A percentile compares a stretch with the other conserved stretches of the same genome.
Conservation (phyloP, 2,113 vertebrate genomes). For the Aptenodytes forsteri region DNA sequence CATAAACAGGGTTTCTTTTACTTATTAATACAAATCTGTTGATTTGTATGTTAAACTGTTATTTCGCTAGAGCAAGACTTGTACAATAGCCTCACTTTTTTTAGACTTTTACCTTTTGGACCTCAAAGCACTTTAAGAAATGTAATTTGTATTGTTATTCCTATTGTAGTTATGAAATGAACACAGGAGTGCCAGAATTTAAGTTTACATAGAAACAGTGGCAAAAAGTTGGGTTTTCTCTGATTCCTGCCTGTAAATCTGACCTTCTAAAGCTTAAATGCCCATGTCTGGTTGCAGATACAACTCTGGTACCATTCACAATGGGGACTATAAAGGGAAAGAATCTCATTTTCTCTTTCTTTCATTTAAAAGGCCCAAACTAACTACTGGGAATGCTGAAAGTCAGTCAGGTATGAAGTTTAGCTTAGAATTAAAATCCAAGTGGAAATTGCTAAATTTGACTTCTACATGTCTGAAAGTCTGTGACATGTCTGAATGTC, state of each 20-base stretch:
- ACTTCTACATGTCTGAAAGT: background rate
- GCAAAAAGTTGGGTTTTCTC: background rate
- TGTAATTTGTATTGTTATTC: background rate
- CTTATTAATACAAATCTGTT: background rate
- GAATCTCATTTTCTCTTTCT: background rate
- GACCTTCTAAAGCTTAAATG: background rate
- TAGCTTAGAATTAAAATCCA: background rate
- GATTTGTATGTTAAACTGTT: background rate
- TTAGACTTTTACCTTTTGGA: background rate
- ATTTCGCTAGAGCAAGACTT: background rate
- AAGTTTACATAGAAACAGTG: background rate
- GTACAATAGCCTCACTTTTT: background rate
- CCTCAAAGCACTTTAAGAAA: background rate
- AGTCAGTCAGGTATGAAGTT: background rate
- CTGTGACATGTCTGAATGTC: background rate
- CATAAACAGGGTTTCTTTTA: background rate
- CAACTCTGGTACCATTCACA: background rate
- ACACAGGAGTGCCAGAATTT: background rate
- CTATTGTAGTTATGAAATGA: background rate
- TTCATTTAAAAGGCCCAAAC: background rate
- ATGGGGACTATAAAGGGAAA: accelerated
- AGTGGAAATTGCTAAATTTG: background rate
- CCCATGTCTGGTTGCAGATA: background rate
- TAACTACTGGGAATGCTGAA: background rate
- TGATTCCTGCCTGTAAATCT: background rate